A percentile compares a stretch with the other conserved stretches of the same genome.
Evolutionary conservation across 2,797 vertebrate species (phyloP).

Genomic region (Chaenodraco wilsoni): DNA sequence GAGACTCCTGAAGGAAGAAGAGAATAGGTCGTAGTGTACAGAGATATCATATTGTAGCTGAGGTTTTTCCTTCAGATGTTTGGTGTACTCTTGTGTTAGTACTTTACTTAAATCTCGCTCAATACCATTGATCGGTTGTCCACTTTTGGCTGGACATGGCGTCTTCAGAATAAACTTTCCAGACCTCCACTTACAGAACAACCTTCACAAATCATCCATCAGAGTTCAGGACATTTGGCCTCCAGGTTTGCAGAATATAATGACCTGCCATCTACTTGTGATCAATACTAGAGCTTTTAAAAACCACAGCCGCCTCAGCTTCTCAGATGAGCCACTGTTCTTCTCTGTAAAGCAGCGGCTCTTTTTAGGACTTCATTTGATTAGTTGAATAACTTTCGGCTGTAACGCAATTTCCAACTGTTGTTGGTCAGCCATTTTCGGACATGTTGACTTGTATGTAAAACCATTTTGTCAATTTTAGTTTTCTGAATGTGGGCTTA

Average conservation of each 20-base stretch:
- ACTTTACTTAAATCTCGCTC: constrained; percentile 16
- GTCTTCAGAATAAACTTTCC: neutral
- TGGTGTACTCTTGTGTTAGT: neutral
- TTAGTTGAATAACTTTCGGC: neutral
- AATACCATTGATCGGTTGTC: constrained; percentile 39
- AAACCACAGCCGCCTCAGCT: constrained; percentile 17
- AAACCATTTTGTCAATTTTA: neutral
- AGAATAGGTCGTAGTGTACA: constrained; percentile 13
- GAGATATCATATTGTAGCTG: too few relatives aligned
- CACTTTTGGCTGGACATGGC: constrained; percentile 11
- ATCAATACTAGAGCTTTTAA: constrained; percentile 52
- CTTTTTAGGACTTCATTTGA: neutral
- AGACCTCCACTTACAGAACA: constrained; percentile 13
- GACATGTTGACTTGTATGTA: neutral
- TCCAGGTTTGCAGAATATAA: constrained; percentile 8
- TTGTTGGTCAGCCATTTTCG: neutral
- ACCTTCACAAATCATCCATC: constrained; percentile 7
- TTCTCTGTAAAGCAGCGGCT: constrained; percentile 8
- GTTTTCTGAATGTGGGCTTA: neutral
- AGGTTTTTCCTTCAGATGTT: too few relatives aligned
- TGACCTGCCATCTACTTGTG: constrained; percentile 25
- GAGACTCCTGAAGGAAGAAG: neutral
- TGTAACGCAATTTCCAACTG: neutral
- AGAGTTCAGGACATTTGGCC: constrained; percentile 21
- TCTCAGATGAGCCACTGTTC: neutral